A percentile compares a stretch with the other conserved stretches of the same genome.
Evolutionary conservation across 2,888 invertebrate genomes (phyloP).

Genomic region (Perizoma affinitatum): DNA sequence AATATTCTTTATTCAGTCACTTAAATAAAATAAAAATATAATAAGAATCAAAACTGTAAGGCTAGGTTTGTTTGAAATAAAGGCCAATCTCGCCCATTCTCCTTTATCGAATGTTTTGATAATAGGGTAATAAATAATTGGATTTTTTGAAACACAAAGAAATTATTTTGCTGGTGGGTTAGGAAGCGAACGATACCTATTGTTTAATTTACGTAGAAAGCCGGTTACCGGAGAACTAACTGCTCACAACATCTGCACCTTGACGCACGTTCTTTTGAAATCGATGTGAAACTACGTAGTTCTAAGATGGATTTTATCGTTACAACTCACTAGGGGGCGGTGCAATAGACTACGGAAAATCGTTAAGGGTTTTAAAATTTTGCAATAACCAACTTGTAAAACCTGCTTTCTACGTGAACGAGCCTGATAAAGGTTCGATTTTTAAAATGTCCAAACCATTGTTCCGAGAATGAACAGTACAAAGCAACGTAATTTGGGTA

Average conservation of each 20-base stretch:
- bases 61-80: background rate
- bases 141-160: conserved; percentile 25
- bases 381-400: no score
- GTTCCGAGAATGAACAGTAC: conserved; percentile 11
- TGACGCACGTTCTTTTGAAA: no score
- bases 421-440: conserved; percentile 16
- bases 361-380: no score
- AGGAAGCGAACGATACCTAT: background rate
- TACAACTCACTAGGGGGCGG: no score
- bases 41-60: no score
- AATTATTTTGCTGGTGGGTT: conserved; percentile 21
- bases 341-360: no score
- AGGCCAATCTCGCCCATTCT: conserved; percentile 3
- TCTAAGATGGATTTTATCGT: no score
- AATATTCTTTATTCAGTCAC: no score
- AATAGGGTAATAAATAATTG: conserved; percentile 29
- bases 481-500: conserved; percentile 13
- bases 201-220: conserved; percentile 3
- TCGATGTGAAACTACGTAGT: background rate
- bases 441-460: conserved; percentile 22
- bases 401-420: conserved; percentile 5
- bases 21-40: no score
- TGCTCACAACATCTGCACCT: background rate
- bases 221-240: background rate
- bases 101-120: conserved; percentile 19